Base-by-base conservation (phyloP, 2,888 invertebrate species). In the Notodonta ziczac region DNA sequence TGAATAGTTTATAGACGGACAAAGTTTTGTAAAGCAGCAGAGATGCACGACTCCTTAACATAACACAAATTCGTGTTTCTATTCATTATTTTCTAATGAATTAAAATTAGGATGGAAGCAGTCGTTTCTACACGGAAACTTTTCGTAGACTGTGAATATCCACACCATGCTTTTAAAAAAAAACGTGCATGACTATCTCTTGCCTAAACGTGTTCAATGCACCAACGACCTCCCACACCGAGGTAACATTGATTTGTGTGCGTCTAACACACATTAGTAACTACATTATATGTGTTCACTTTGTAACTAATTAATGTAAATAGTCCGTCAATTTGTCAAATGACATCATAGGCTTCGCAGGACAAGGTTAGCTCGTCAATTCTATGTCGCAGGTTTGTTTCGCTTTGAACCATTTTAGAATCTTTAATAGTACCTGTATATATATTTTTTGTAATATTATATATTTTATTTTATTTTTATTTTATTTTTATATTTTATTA, bases 321-420 rank as follows among this genome's bases (percentile, higher is more conserved):
- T 71, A 71, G 68, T 64, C 14, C 44, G 57, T 71, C 74, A 76
- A 81, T 80, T 83, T 79, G 77, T 80, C 78, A 73, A 72, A 73
- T 84, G 84, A 84, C 81, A 80, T 85, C 83, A 85, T 77, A 64
- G 72, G 72, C 73, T 72, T 72, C 39, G 61, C 73, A 65, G 74
- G 65, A 73, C 87, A 85, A 86, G 88, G 86, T 72, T 73, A 74
- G 63, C 61, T 72, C 73, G 55, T 72, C 74, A 66, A 69, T 69
- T 66, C 59, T 63, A n/a, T 62, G 56, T 40, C 63, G 54, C 57
- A 57, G 57, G 56, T 65, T 66, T 64, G 54, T 48, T 66, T 44
- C 54, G 14, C 42, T 61, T 67, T 32, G 39, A 14, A 16, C 14
- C 16, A n/a, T 10, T 50, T 46, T 13, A 46, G 5, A 10, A 6